These are phyloP conservation scores for Neodiprion virginianus DNA, from an alignment of 1,140 invertebrate genomes.

Conservation along the genomic window DNA sequence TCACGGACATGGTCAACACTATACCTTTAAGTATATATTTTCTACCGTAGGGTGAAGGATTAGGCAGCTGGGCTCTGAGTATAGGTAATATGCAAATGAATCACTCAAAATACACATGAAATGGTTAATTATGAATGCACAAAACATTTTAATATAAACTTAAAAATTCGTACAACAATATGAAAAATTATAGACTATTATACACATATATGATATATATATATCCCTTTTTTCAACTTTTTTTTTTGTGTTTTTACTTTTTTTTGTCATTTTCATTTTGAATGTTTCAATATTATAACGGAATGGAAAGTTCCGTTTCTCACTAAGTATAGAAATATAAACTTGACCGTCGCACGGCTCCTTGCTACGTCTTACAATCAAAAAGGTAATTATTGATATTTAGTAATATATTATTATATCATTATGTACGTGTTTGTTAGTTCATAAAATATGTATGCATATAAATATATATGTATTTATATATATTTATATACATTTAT, in stretches of 20 bases:
- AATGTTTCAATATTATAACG: constrained; percentile 60
- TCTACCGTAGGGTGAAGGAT: too few relatives aligned
- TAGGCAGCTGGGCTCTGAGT: too few relatives aligned
- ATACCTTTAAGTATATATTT: too few relatives aligned
- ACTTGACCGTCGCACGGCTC: constrained; percentile 33
- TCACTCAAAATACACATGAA: background rate
- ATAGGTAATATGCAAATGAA: background rate
- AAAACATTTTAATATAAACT: constrained; percentile 84
- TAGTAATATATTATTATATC: background rate
- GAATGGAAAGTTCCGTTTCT: constrained; percentile 69
- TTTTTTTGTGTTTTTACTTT: constrained; percentile 29
- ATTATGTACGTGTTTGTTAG: constrained; percentile 12
- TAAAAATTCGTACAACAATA: constrained; percentile 83
- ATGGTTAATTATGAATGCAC: constrained; percentile 63
- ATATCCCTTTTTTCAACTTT: constrained; percentile 31
- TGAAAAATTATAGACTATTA: constrained; percentile 80
- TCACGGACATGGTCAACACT: too few relatives aligned
- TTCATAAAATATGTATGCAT: constrained; percentile 5
- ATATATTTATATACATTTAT: background rate
- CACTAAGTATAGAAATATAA: constrained; percentile 63
- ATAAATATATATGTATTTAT: background rate
- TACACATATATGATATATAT: constrained; percentile 59
- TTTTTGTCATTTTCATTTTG: constrained; percentile 19
- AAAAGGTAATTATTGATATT: constrained; percentile 25
- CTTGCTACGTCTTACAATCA: constrained; percentile 33